These are phyloP conservation scores for Tupiocoris notatus DNA, from an alignment of 2,888 invertebrate genomes.

Conservation along the genomic window DNA sequence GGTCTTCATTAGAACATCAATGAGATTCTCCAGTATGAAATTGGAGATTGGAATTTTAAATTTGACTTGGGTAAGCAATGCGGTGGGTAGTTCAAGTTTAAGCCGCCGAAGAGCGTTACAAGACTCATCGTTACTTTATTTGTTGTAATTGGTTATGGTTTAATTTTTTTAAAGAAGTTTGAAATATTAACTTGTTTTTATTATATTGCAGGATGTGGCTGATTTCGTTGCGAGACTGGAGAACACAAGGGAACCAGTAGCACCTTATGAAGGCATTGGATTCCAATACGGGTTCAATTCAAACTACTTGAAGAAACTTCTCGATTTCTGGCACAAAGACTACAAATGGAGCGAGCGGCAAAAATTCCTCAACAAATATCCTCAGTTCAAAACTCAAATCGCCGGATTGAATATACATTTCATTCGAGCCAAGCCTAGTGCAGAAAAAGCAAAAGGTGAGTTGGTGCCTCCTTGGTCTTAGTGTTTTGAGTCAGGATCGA, in stretches of 20 bases:
- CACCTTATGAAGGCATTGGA: conserved; percentile 59
- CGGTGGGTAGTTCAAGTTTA: too few relatives aligned
- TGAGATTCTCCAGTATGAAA: too few relatives aligned
- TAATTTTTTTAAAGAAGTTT: too few relatives aligned
- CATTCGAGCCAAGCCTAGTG: conserved; percentile 65
- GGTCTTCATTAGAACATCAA: too few relatives aligned
- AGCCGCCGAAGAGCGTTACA: too few relatives aligned
- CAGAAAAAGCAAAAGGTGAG: conserved; percentile 51
- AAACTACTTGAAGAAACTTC: conserved; percentile 63
- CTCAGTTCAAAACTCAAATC: conserved; percentile 73
- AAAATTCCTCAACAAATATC: conserved; percentile 67
- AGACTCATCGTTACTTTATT: too few relatives aligned
- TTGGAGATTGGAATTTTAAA: too few relatives aligned
- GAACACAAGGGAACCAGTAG: conserved; percentile 57
- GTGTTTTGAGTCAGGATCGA: too few relatives aligned
- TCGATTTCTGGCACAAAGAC: conserved; percentile 74
- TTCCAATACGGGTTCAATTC: conserved; percentile 67
- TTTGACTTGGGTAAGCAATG: too few relatives aligned
- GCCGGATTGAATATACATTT: conserved; percentile 70
- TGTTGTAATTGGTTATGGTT: too few relatives aligned
- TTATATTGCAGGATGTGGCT: conserved; percentile 60
- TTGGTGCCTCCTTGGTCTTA: too few relatives aligned
- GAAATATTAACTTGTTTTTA: too few relatives aligned
- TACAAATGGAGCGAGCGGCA: conserved; percentile 74
- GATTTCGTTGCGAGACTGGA: conserved; percentile 64